These are phyloP conservation scores for Zaprionus kolodkinae DNA, from an alignment of 1,140 invertebrate genomes.

Conservation along the genomic window DNA sequence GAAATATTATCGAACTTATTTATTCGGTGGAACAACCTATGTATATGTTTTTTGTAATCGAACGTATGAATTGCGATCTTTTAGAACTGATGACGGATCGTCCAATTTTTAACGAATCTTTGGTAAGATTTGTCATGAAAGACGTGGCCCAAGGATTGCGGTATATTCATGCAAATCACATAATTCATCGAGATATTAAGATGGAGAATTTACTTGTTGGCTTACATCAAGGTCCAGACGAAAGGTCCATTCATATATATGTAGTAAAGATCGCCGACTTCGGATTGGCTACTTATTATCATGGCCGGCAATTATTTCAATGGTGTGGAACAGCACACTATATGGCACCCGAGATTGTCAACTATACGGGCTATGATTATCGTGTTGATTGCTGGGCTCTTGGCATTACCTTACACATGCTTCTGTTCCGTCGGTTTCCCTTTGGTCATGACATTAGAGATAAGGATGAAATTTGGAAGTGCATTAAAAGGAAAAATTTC, in stretches of 20 bases:
- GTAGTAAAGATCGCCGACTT: slow-evolving; percentile 37
- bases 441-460: neutral
- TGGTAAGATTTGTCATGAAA: neutral
- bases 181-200: slow-evolving; percentile 44
- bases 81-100: neutral
- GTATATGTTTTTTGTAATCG: slow-evolving; percentile 13
- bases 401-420: slow-evolving; percentile 19
- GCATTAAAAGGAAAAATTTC: neutral
- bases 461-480: neutral
- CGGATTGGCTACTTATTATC: slow-evolving; percentile 27
- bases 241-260: neutral
- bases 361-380: slow-evolving; percentile 15
- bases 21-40: slow-evolving; percentile 18
- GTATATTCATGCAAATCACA: slow-evolving; percentile 17
- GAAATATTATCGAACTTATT: slow-evolving; percentile 39
- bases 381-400: slow-evolving; percentile 34
- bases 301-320: neutral
- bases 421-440: slow-evolving; percentile 18
- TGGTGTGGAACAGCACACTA: slow-evolving; percentile 25
- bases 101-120: neutral
- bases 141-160: slow-evolving; percentile 12
- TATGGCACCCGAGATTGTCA: slow-evolving; percentile 38
- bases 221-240: neutral
- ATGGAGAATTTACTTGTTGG: slow-evolving; percentile 31
- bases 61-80: slow-evolving; percentile 22